Base-by-base conservation (phyloP, 2,113 vertebrate genomes). In the Entelurus aequoreus region DNA sequence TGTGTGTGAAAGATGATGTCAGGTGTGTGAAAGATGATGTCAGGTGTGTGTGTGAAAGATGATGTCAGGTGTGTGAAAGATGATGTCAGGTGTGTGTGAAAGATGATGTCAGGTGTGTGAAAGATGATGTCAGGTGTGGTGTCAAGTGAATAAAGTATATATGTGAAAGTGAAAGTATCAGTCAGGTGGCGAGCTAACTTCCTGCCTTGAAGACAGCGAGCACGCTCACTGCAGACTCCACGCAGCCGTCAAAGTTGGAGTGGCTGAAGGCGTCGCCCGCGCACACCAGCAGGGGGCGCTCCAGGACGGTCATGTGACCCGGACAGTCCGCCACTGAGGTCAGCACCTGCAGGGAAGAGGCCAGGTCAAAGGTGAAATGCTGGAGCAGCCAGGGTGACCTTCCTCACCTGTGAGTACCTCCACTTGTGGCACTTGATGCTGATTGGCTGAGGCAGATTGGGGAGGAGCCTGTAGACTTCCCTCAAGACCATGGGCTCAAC, bases 211-310 rank as follows among this genome's bases (percentile, higher is more conserved):
- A 84, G 71, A 77, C 81, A 55, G 87, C 79, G 53, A 93, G 67
- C 78, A 94, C 65, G 76, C 90, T 89, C 48, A 93, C 35, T 8
- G 96, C 94, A 3, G 96, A 99, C 66, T 91, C 81, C 49, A 94
- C 76, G 11, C 95, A 99, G 80, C 95, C 95, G 6, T 94, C 92
- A 0, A 97, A 95, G 87, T 90, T 96, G 74, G 95, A 99, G 68
- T 83, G 89, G 28, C 86, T 91, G 85, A 99, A 99, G 67, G 91
- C 91, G 50, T 98, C 95, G 0, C 96, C 96, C 4, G 91, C 93
- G 44, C 92, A 94, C 35, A 94, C 74, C 11, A 98, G 92, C 67
- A 87, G 83, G 37, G 95, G 95, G 6, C 83, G 64, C 28, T 72
- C 51, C n/a, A 87, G 86, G 82, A 97, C 78, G 47, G 86, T 93